Evolutionary conservation across 2,797 vertebrate species (phyloP).

Genomic region (Margarornis squamiger): DNA sequence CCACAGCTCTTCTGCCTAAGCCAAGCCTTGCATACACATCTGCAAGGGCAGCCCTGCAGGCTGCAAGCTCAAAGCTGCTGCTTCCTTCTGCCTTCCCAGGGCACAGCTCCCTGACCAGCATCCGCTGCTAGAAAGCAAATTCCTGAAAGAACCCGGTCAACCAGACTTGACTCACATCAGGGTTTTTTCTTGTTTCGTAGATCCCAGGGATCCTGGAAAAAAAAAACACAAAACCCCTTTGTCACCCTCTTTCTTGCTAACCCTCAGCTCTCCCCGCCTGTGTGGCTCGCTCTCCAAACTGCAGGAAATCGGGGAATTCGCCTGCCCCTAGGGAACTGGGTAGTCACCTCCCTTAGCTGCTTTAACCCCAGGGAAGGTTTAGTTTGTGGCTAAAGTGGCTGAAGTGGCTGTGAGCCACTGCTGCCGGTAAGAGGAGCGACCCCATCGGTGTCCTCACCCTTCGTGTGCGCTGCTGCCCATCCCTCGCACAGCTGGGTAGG

Average conservation of each 20-base stretch:
- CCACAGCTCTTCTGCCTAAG: background rate
- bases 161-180: rapidly evolving
- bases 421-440: background rate
- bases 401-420: background rate
- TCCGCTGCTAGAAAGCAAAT: background rate
- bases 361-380: background rate
- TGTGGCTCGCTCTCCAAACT: background rate
- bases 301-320: background rate
- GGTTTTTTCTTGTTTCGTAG: background rate
- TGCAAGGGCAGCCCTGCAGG: background rate
- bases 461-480: background rate
- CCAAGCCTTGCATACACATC: background rate
- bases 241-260: background rate
- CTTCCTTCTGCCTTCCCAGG: background rate
- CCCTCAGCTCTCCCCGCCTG: rapidly evolving
- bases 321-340: rapidly evolving
- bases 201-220: background rate
- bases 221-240: rapidly evolving
- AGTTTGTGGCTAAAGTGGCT: background rate
- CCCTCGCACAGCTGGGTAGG: rapidly evolving
- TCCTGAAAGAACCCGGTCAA: rapidly evolving
- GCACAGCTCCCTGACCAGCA: background rate
- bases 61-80: background rate
- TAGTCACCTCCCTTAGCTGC: background rate
- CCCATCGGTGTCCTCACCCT: background rate